Base-by-base conservation (phyloP, 2,888 invertebrate species). In the Drosophila recens region DNA sequence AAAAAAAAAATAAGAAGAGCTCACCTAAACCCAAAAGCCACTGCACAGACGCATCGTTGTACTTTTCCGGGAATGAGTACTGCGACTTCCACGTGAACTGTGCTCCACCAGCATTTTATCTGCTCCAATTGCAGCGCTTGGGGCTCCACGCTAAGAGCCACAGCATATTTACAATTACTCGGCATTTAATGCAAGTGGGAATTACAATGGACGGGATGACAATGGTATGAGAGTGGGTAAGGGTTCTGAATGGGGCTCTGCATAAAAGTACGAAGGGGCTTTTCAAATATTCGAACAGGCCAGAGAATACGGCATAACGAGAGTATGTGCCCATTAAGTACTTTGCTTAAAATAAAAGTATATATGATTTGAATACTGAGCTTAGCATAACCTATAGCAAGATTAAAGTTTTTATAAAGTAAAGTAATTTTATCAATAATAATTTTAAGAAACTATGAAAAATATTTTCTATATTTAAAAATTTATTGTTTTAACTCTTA, bases 161-260 rank as follows among this genome's bases (percentile, higher is more conserved):
- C 66, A 70, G 77, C 80, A 80, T 87, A 84, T 87, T 84, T 84
- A 84, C 84, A 75, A 78, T 87, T 84, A 78, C 84, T 74, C 72
- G 85, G 71, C 83, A 81, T 86, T 87, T 82, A 86, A 86, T 84
- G 85, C 89, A 87, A 83, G 79, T 79, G 86, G 82, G 89, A 87
- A 89, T 88, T 85, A 79, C 79, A 74, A 77, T 84, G 72, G 69
- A 57, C 53, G 52, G 45, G n/a, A 27, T 40, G 54, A 20, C 30
- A 30, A 40, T 36, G 45, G 46, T 9, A 17, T 23, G 15, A 13
- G 38, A 9, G 20, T 9, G 45, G 38, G 30, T 13, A 49, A 30
- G 13, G 33, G 68, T 63, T 57, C 57, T 43, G 67, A 62, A 64
- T 56, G 38, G 40, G 33, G 36, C n/a, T 13, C 15, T 13, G 43